Evolutionary conservation across 2,888 invertebrate genomes (phyloP).

Genomic region (Lepas anatifera): DNA sequence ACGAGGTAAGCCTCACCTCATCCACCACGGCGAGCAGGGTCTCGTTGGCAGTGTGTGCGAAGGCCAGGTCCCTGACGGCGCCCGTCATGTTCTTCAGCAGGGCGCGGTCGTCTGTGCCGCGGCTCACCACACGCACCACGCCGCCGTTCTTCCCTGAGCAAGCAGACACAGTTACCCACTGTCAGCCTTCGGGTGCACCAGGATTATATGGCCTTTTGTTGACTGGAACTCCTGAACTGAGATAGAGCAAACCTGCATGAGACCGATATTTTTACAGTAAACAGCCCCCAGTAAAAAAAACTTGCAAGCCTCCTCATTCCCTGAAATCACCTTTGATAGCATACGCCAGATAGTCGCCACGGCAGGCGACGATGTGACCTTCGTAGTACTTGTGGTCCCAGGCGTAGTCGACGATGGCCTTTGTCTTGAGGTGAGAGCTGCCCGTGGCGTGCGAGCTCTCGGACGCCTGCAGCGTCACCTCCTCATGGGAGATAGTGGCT

Average conservation of each 20-base stretch:
- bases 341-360: slow-evolving; percentile 76
- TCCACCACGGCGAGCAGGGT: slow-evolving; percentile 78
- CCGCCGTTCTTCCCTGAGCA: slow-evolving; percentile 31
- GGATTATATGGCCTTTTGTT: too few species aligned
- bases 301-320: too few species aligned
- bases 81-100: slow-evolving; percentile 79
- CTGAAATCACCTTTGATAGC: slow-evolving; percentile 73
- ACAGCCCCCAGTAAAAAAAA: too few species aligned
- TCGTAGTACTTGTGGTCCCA: slow-evolving; percentile 83
- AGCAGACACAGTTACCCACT: too few species aligned
- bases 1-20: slow-evolving; percentile 24
- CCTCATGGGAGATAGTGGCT: neutral
- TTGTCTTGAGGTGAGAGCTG: slow-evolving; percentile 78
- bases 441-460: slow-evolving; percentile 36
- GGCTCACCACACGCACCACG: slow-evolving; percentile 67
- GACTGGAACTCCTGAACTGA: too few species aligned
- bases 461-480: neutral
- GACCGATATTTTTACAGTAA: too few species aligned
- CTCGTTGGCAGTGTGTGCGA: slow-evolving; percentile 66
- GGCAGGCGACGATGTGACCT: slow-evolving; percentile 74
- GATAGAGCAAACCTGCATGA: too few species aligned
- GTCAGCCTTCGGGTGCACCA: too few species aligned
- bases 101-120: slow-evolving; percentile 57
- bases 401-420: slow-evolving; percentile 78
- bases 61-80: slow-evolving; percentile 79